Evolutionary conservation across 2,113 vertebrate species (phyloP).

Genomic region (Caranx ignobilis): DNA sequence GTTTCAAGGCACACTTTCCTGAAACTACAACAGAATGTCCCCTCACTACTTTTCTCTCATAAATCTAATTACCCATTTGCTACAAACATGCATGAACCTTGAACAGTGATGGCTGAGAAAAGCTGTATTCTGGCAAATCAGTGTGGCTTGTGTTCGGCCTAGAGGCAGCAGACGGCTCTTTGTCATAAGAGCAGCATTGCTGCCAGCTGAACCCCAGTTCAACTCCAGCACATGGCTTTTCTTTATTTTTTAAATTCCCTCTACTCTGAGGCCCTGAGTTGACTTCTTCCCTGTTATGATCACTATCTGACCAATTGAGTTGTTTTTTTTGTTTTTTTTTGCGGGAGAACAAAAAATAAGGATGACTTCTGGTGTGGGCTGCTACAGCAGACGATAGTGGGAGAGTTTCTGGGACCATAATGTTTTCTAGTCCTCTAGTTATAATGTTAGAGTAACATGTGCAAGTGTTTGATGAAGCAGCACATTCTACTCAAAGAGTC

Average conservation of each 20-base stretch:
- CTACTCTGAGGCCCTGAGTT: constrained; percentile 7
- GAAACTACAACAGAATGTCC: not conserved
- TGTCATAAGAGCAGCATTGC: constrained; percentile 36
- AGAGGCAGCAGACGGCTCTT: constrained; percentile 42
- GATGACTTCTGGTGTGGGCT: constrained; percentile 3
- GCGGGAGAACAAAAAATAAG: not conserved
- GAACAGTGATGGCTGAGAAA: constrained; percentile 9
- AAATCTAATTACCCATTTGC: constrained; percentile 31
- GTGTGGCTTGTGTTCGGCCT: constrained; percentile 26
- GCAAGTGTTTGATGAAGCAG: not conserved
- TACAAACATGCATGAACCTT: constrained; percentile 36
- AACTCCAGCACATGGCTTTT: constrained; percentile 24
- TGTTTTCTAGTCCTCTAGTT: not conserved
- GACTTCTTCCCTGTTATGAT: constrained; percentile 34
- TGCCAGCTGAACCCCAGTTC: constrained; percentile 38
- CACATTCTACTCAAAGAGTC: not conserved
- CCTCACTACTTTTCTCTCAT: not conserved
- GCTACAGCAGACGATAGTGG: not conserved
- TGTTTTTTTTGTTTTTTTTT: not conserved
- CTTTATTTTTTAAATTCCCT: constrained; percentile 11
- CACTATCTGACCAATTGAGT: constrained; percentile 2
- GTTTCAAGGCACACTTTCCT: not conserved
- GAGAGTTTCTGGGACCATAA: not conserved
- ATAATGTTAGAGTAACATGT: not conserved
- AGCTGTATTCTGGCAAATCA: constrained; percentile 14